Percentiles rank a stretch among this genome's conserved stretches.
Evolutionary conservation across 2,113 vertebrate species (phyloP).

Genomic region (Pitta sordida): DNA sequence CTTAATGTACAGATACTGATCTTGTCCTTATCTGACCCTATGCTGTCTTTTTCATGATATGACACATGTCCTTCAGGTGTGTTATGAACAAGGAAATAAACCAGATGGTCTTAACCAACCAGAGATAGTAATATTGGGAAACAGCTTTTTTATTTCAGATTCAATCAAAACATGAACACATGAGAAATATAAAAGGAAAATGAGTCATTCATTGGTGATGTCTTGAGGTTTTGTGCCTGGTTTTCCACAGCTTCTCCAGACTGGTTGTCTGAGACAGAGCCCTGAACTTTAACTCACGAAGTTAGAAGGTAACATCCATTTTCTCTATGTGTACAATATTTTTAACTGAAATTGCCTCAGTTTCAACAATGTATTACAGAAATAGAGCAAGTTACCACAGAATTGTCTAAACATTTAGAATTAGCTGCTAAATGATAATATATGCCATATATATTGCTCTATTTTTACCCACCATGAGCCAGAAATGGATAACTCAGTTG

Average conservation of each 20-base stretch:
- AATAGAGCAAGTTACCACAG: background rate
- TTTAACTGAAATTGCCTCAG: background rate
- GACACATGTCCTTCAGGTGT: background rate
- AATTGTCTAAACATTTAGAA: too few relatives aligned
- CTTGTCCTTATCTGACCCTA: background rate
- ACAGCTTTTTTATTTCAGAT: background rate
- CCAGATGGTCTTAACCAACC: background rate
- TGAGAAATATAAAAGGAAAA: background rate
- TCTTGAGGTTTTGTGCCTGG: accelerated
- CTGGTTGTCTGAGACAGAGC: background rate
- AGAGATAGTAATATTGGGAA: background rate
- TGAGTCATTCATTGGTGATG: background rate
- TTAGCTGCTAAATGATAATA: too few relatives aligned
- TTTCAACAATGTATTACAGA: background rate
- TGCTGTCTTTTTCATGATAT: background rate
- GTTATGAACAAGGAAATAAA: background rate
- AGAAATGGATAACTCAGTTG: background rate
- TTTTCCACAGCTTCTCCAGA: background rate
- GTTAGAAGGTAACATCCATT: background rate
- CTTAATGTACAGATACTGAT: background rate
- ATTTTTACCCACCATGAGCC: background rate
- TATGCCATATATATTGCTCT: background rate
- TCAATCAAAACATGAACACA: background rate
- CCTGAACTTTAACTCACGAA: background rate
- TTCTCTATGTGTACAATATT: background rate